Base-by-base conservation (phyloP, 2,888 invertebrate species). In the Odontomyia ornata region DNA sequence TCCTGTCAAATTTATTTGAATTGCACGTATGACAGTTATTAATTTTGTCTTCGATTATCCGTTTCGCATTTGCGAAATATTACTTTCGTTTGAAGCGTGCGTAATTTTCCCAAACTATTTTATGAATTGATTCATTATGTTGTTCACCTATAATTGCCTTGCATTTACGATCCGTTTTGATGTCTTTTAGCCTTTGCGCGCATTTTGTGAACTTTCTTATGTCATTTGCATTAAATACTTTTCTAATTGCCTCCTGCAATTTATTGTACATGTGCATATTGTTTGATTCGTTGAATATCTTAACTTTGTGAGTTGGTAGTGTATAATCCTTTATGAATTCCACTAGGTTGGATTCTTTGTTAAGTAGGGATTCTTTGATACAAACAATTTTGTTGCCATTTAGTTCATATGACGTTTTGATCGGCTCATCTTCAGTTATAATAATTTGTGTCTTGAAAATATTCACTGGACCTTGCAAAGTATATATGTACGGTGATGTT, bases 241-340 rank as follows among this genome's bases (percentile, higher is more conserved):
- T 25, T 2, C 60, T n/a, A 21, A 60, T 23, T 60, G 11, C 18
- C 5, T 11, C 21, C 21, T 60, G 60, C 25, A 60, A 60, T 25
- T 23, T 21, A 60, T 60, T 60, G 13, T 60, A 60, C 11, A 60
- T 60, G 21, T 60, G 60, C 60, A 60, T 60, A 56, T 56, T 18
- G 18, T 56, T 56, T 5, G 9, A n/a, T 56, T 56, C 56, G 18
- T 18, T 56, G 18, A n/a, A 56, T 56, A 56, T 56, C 9, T 18
- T 18, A 56, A 56, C 18, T 56, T 9, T 5, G 18, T 60, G 60
- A 23, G 9, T 60, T 18, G 60, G 27, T 60, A 60, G 9, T 60
- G 9, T 7, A 60, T 60, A 15, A n/a, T 18, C 18, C 25, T 25
- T 60, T 25, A 60, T 23, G 15, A 60, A 60, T 5, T 25, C 7